Evolutionary conservation across 2,113 vertebrate genomes (phyloP), one percentile per base, ranked within the genome.

Genomic region (Willisornis vidua): DNA sequence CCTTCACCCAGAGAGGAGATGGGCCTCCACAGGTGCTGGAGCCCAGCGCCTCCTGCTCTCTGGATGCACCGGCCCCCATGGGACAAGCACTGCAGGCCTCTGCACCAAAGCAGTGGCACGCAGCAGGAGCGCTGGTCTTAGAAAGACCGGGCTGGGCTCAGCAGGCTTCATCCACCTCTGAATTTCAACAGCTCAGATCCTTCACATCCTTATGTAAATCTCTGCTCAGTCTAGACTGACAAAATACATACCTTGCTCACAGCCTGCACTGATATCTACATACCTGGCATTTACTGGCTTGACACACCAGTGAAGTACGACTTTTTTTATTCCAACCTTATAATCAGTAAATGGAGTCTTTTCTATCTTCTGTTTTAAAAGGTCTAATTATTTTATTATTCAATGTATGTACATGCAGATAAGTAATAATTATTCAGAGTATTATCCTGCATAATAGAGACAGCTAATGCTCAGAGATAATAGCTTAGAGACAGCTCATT

Each of bases 361-460:
- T 94, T 93, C 86, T 87, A 81, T 58, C 65, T 14, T 71, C 74
- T 67, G 18, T 67, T 89, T 92, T 85, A 93, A 93, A 97, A 94
- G 90, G 91, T 86, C 72, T 94, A 92, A 97, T 97, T 97, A 96
- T 95, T 97, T 95, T 95, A 97, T 97, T 97, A 97, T 90, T 94
- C 93, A 71, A 68, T 94, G 88, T 97, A 97, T 89, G 48, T 79
- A 97, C 88, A 92, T 33, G 95, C 20, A 12, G 94, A 93, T 87
- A 96, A 96, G 91, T 92, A 95, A 95, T 88, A 95, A 96, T 95
- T 96, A 95, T 93, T 96, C 91, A 54, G 51, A 96, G 63, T 88
- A 94, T 91, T 96, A 94, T 85, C 80, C 68, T 93, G 90, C 73
- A 94, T 91, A 94, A 94, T 61, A 85, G 54, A 96, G 73, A 43